A percentile compares a stretch with the other conserved stretches of the same genome.
Conservation (phyloP, 2,888 invertebrate species). For the Drosophila mimica region DNA sequence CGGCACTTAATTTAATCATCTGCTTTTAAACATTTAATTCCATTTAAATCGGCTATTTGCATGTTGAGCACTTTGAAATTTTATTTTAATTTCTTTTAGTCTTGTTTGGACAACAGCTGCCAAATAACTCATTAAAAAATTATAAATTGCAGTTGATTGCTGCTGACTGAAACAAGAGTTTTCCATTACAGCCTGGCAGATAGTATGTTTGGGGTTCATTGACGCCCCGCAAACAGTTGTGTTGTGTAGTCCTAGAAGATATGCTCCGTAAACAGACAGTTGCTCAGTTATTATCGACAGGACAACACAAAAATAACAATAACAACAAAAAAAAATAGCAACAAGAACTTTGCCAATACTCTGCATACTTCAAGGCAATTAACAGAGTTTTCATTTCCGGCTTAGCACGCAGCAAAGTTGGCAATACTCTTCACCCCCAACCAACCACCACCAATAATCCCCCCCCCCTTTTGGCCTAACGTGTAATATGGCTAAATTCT, state of each 20-base stretch:
- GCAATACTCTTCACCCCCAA: neutral
- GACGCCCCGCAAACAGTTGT: slow-evolving; percentile 49
- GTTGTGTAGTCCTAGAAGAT: slow-evolving; percentile 30
- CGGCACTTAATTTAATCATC: slow-evolving; percentile 14
- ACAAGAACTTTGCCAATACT: slow-evolving; percentile 41
- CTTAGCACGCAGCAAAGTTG: slow-evolving; percentile 65
- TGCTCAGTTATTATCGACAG: slow-evolving; percentile 60
- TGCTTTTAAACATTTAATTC: slow-evolving; percentile 1
- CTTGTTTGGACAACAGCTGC: slow-evolving; percentile 4
- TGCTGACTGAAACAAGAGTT: slow-evolving; percentile 51
- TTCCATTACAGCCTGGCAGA: slow-evolving; percentile 51
- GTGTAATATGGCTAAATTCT: slow-evolving; percentile 75
- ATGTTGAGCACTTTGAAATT: slow-evolving; percentile 7
- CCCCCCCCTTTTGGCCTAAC: slow-evolving; percentile 26
- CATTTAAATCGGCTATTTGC: slow-evolving; percentile 2
- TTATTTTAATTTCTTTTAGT: neutral
- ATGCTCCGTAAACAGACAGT: slow-evolving; percentile 24
- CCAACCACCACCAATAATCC: neutral
- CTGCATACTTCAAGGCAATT: slow-evolving; percentile 77
- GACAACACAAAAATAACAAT: slow-evolving; percentile 21
- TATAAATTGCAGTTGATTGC: slow-evolving; percentile 53
- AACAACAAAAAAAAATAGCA: slow-evolving; percentile 36
- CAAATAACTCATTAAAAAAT: slow-evolving; percentile 40
- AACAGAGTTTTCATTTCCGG: slow-evolving; percentile 73
- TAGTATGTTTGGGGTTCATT: slow-evolving; percentile 50